These are phyloP conservation scores for Xylocampa areola DNA, from an alignment of 2,888 invertebrate species.

Conservation along the genomic window DNA sequence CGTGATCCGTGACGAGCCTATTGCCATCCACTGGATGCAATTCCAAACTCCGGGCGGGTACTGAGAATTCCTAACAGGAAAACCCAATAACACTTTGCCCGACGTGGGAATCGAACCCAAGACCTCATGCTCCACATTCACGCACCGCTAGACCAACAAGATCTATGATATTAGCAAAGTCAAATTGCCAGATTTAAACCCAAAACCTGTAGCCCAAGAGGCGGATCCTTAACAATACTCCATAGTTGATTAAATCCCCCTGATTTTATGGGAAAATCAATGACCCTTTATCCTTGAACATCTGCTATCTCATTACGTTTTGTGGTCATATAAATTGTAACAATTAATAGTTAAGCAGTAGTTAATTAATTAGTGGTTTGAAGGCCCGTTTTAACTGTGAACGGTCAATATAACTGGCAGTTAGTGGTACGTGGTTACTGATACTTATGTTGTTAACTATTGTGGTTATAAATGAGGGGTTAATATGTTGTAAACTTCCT, in stretches of 20 bases:
- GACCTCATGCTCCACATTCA: too few relatives aligned
- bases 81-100: too few relatives aligned
- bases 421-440: background rate
- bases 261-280: background rate
- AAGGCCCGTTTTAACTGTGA: background rate
- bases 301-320: background rate
- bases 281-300: background rate
- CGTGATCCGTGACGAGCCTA: too few relatives aligned
- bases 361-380: conserved; percentile 24
- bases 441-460: too few relatives aligned
- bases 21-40: too few relatives aligned
- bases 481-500: too few relatives aligned
- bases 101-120: too few relatives aligned
- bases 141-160: too few relatives aligned
- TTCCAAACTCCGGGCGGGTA: too few relatives aligned
- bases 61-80: too few relatives aligned
- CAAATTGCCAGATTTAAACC: background rate
- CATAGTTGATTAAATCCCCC: background rate
- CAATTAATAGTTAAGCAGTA: conserved; percentile 24
- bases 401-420: background rate
- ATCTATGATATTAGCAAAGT: too few relatives aligned
- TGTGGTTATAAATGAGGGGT: too few relatives aligned
- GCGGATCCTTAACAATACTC: background rate
- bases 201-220: background rate
- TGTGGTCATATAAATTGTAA: conserved; percentile 17